Conservation (phyloP, 2,113 vertebrate genomes). For the Scomber scombrus region DNA sequence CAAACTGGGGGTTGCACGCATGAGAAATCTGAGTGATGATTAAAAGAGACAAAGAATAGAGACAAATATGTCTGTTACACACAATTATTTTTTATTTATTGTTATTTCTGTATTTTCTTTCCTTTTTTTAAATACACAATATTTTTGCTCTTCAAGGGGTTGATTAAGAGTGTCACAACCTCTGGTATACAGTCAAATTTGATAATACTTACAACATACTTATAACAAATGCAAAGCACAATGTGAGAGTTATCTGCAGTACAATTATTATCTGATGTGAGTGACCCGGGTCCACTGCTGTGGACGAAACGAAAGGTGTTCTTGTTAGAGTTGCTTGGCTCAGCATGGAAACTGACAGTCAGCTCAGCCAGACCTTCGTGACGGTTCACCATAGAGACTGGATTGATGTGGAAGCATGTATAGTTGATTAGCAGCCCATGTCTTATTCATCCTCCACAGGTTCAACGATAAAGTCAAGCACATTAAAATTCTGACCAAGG, state of each 20-base stretch:
- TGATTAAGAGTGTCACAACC: too few species aligned
- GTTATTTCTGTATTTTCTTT: neutral
- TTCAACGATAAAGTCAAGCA: slow-evolving; percentile 97
- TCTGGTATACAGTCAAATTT: too few species aligned
- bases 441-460: slow-evolving; percentile 90
- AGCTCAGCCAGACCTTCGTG: slow-evolving; percentile 43
- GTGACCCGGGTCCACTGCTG: slow-evolving; percentile 7
- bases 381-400: slow-evolving; percentile 46
- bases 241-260: too few species aligned
- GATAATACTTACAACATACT: too few species aligned
- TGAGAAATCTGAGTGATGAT: neutral
- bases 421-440: slow-evolving; percentile 75
- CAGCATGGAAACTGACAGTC: slow-evolving; percentile 33
- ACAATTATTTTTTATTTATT: neutral
- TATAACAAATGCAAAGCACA: too few species aligned
- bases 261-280: neutral
- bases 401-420: slow-evolving; percentile 57
- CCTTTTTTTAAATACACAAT: neutral
- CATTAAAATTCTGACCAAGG: slow-evolving; percentile 98
- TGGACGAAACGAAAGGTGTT: too few species aligned
- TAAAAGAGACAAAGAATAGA: neutral
- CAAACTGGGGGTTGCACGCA: too few species aligned
- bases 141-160: neutral
- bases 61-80: neutral
- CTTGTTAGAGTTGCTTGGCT: slow-evolving; percentile 25